Evolutionary conservation across 1,140 invertebrate genomes (phyloP), one percentile per base, ranked within the genome.

Genomic region (Eulimnadia texana): DNA sequence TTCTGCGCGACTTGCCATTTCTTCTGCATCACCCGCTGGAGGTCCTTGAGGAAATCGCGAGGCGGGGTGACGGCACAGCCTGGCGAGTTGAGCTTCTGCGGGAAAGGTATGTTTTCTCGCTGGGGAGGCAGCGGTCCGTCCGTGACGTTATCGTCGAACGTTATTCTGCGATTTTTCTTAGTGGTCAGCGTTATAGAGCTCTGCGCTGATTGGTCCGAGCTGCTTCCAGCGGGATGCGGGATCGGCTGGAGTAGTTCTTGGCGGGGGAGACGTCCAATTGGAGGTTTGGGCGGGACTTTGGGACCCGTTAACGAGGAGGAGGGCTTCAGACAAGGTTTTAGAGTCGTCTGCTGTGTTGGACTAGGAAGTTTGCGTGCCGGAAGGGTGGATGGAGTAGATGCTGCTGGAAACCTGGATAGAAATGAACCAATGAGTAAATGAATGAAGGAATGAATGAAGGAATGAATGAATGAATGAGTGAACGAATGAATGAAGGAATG

Each of bases 1-100:
- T 93, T 93, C 65, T 94, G 88, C 0, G 89, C 88, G 1, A 91
- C 65, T 42, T 92, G 88, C 90, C 90, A 93, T 68, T 94, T 94
- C 66, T 93, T 92, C 54, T 87, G 80, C 86, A 93, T 93, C 0
- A 93, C 90, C 52, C 89, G 76, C 66, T 93, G 89, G 6, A 93
- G 74, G 72, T 93, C 90, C 69, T 84, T 84, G 9, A 93, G 74
- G 67, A 94, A 93, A 51, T 88, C 85, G 3, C 81, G 80, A 0
- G 88, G 87, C 1, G 88, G 88, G 67, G 88, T 69, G 10, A 69
- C 84, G 60, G 80, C 49, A 79, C 77, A 66, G 3, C 57, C 53
- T 53, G 53, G 54, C 25, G 49, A 27, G 58, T 63, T 61, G 1
- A 53, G 50, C 42, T 59, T 63, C 22, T 59, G 61, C 20, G 0